Evolutionary conservation across 2,888 invertebrate species (phyloP).

Genomic region (Chymomyza fuscimana): DNA sequence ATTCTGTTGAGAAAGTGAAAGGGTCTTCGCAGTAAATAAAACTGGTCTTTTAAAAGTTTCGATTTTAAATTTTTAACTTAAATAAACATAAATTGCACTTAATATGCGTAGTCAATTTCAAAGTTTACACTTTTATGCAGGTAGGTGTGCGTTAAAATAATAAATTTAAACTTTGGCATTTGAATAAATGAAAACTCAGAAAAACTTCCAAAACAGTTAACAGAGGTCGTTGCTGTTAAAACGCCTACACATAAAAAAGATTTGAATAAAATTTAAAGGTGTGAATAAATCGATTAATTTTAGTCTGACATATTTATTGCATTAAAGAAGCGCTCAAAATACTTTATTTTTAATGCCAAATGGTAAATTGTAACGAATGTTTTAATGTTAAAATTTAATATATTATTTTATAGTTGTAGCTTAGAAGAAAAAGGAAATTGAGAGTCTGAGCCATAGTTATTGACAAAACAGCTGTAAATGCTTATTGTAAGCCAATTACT

Average conservation of each 20-base stretch:
- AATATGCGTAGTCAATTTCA: neutral
- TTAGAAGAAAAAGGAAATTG: too few relatives aligned
- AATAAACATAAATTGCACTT: neutral
- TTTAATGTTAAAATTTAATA: too few relatives aligned
- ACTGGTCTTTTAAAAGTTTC: neutral
- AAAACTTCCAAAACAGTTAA: conserved; percentile 33
- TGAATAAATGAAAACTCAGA: conserved; percentile 17
- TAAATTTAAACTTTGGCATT: conserved; percentile 56
- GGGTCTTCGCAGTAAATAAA: conserved; percentile 18
- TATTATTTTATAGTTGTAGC: too few relatives aligned
- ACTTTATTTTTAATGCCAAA: neutral
- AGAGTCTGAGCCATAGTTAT: too few relatives aligned
- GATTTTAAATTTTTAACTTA: neutral
- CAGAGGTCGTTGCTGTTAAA: conserved; percentile 28
- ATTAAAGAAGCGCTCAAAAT: neutral
- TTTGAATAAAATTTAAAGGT: conserved; percentile 34
- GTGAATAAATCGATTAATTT: conserved; percentile 41
- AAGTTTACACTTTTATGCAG: neutral
- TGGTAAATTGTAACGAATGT: neutral
- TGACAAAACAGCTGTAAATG: too few relatives aligned
- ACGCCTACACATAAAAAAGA: conserved; percentile 38
- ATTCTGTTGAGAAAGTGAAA: conserved; percentile 47
- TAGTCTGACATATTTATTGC: neutral
- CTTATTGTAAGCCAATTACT: neutral
- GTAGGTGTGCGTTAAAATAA: conserved; percentile 2